phyloP scores from a whole-genome alignment of 2,888 invertebrate species.

The Leptopilina drosophilae region DNA sequence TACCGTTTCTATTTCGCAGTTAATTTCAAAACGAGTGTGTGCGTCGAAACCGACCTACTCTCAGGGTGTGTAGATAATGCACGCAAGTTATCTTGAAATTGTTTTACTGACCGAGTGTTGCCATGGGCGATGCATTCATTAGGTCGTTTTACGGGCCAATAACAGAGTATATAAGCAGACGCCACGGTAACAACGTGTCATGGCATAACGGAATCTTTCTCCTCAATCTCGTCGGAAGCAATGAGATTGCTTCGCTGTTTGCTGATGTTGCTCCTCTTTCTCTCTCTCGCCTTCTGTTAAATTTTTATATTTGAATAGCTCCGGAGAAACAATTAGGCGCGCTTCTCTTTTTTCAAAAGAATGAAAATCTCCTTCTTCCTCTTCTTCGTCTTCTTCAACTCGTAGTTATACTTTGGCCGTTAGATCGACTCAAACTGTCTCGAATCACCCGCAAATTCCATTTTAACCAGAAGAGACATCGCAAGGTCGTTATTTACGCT shows the following conservation, averaged over 20 bases:
- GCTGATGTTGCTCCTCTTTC: conserved; percentile 35
- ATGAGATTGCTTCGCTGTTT: conserved; percentile 1
- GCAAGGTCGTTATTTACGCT: conserved; percentile 28
- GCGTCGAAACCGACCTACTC: conserved; percentile 61
- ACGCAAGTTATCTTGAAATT: conserved; percentile 65
- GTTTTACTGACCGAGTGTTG: conserved; percentile 62
- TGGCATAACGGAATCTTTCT: conserved; percentile 69
- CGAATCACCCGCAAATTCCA: conserved; percentile 12
- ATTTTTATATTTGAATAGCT: conserved; percentile 54
- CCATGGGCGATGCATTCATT: conserved; percentile 74
- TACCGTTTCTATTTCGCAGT: conserved; percentile 52
- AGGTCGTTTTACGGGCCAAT: conserved; percentile 71
- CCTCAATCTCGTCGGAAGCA: conserved; percentile 48
- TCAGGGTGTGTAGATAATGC: conserved; percentile 61
- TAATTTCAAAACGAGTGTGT: conserved; percentile 58
- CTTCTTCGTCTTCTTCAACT: too few relatives aligned
- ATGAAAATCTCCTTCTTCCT: not conserved
- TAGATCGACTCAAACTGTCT: conserved; percentile 41
- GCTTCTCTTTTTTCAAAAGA: conserved; percentile 45
- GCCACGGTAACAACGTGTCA: conserved; percentile 72
- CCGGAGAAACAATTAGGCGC: conserved; percentile 57
- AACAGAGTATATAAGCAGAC: conserved; percentile 64
- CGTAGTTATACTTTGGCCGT: conserved; percentile 41
- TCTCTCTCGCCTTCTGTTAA: conserved; percentile 41
- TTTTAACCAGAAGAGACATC: conserved; percentile 8